Conservation (phyloP, 1,140 invertebrate species). For the Papilio polytes region DNA sequence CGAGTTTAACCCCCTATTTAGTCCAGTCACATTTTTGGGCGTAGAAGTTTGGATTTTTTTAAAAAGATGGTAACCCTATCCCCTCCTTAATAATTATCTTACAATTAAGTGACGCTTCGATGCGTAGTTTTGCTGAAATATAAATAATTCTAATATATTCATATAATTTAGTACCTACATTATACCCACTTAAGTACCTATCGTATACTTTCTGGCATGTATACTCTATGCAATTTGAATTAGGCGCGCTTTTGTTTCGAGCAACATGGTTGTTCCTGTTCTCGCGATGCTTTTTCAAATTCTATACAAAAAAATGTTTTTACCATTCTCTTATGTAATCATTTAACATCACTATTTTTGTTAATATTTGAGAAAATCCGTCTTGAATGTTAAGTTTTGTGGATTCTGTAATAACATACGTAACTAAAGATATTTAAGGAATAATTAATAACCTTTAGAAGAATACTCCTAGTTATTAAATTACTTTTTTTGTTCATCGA, state of each 20-base stretch:
- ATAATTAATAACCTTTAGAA: conserved; percentile 75
- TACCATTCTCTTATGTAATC: conserved; percentile 48
- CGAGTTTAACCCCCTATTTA: conserved; percentile 24
- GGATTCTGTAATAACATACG: conserved; percentile 75
- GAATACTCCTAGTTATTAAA: conserved; percentile 68
- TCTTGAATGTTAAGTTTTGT: conserved; percentile 73
- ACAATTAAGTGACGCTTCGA: conserved; percentile 79
- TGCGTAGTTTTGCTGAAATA: conserved; percentile 80
- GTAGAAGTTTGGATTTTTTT: conserved; percentile 71
- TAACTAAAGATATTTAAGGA: conserved; percentile 78
- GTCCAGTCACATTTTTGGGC: conserved; percentile 44
- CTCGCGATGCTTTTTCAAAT: conserved; percentile 70
- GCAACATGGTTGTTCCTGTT: conserved; percentile 59
- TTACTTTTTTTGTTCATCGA: conserved; percentile 65
- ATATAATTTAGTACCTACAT: conserved; percentile 82
- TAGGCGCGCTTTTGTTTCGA: conserved; percentile 72
- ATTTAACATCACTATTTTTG: conserved; percentile 47
- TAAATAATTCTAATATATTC: conserved; percentile 77
- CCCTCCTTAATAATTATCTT: conserved; percentile 74
- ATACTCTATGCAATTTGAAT: conserved; percentile 72
- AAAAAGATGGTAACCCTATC: conserved; percentile 60
- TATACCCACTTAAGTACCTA: conserved; percentile 77
- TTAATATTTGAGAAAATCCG: conserved; percentile 70
- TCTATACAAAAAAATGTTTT: conserved; percentile 50
- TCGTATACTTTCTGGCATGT: conserved; percentile 77